A percentile compares a stretch with the other conserved stretches of the same genome.
These are phyloP conservation scores for Hymenopus coronatus DNA, from an alignment of 2,888 invertebrate species.

Conservation along the genomic window DNA sequence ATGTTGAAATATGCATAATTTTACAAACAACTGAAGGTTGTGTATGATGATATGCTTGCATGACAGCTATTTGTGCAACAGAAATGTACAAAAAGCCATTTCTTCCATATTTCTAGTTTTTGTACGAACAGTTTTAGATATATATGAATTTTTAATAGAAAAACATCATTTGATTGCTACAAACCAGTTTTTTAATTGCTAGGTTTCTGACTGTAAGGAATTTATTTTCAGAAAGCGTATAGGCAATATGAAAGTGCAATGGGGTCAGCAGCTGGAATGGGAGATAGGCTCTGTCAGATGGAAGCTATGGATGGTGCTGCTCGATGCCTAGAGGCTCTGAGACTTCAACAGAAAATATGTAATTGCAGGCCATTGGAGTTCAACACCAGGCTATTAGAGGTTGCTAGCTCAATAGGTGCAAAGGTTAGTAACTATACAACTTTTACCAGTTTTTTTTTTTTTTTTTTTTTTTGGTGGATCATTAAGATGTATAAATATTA, in stretches of 20 bases:
- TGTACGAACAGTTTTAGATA: neutral
- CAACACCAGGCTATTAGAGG: conserved; percentile 77
- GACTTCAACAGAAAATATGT: conserved; percentile 76
- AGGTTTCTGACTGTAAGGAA: neutral
- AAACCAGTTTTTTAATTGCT: neutral
- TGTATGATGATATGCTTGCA: too few species aligned
- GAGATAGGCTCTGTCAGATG: conserved; percentile 83
- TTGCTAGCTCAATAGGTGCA: conserved; percentile 81
- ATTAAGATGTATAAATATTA: too few species aligned
- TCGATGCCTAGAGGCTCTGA: conserved; percentile 70
- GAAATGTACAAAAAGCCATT: neutral
- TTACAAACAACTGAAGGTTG: too few species aligned
- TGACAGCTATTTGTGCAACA: too few species aligned
- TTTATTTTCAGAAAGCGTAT: conserved; percentile 56
- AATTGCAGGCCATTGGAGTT: conserved; percentile 84
- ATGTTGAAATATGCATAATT: too few species aligned
- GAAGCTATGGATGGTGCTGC: conserved; percentile 88
- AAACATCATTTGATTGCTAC: too few species aligned
- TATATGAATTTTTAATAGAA: neutral
- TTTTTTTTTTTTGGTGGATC: too few species aligned
- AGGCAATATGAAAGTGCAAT: conserved; percentile 85
- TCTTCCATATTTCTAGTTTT: neutral
- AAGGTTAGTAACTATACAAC: conserved; percentile 55
- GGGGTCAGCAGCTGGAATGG: conserved; percentile 73
- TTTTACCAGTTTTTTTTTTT: too few species aligned